Evolutionary conservation across 2,113 vertebrate genomes (phyloP), one percentile per base, ranked within the genome.

Genomic region (Eidolon helvum): DNA sequence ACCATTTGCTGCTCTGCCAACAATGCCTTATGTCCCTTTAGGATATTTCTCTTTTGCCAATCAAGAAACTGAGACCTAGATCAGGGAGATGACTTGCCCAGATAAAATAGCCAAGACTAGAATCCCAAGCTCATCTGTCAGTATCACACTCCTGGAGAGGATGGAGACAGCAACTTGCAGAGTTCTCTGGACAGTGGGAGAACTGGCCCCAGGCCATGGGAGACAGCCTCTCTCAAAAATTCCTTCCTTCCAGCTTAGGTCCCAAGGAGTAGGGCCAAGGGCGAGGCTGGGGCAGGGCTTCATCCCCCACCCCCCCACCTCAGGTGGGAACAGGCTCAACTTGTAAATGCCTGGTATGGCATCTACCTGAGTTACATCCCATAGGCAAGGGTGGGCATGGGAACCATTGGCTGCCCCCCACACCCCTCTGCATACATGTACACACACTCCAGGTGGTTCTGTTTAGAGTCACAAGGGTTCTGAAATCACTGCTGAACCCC

Each of bases 301-400:
- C 38, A 68, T 90, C 5, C 0, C 10, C 79, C 5, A 0, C 10
- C 79, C 55, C 40, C 22, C 6, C 48, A 68, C 61, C 89, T 18
- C 35, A 21, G 8, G 59, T 91, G 82, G 53, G 33, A 88, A 40
- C 72, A 82, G 26, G n/a, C 72, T 94, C 68, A 86, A 82, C 71
- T 94, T 95, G 55, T 92, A 97, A 94, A 95, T 94, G 91, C 78
- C 85, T 96, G 55, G 26, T 55, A 1, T 79, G 69, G 21, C 55
- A 95, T 96, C 82, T 97, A 79, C 87, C 85, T 97, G 92, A 95
- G 77, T 95, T 88, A 96, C 82, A 79, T 78, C 68, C 91, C 7
- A 4, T 79, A 94, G 66, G 94, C 75, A 33, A 77, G 90, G 85
- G 59, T 95, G 78, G 92, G 80, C 89, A 91, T 75, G 83, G 77